Percentiles rank a stretch among this genome's conserved stretches.
phyloP scores from a whole-genome alignment of 1,140 invertebrate genomes.

The Xylocopa sonorina region DNA sequence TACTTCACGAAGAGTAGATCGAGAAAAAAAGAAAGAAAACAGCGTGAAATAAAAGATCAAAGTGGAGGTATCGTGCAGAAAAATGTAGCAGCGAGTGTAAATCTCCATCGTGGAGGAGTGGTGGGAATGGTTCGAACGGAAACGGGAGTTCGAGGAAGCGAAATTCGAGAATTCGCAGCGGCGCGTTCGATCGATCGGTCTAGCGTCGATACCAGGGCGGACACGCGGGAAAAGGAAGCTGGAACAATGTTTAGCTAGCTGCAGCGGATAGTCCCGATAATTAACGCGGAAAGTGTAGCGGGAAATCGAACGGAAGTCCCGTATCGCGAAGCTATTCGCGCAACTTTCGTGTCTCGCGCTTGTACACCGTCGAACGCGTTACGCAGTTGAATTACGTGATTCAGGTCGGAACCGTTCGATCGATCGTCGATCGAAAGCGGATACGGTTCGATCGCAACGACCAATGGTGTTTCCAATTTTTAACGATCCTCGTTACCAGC shows the following conservation, averaged over 20 bases:
- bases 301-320: neutral
- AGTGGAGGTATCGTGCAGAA: too few species aligned
- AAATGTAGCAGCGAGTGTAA: too few species aligned
- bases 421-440: slow-evolving; percentile 28
- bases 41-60: too few species aligned
- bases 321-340: neutral
- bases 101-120: too few species aligned
- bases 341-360: neutral
- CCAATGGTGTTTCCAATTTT: neutral
- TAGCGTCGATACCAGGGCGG: neutral
- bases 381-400: slow-evolving; percentile 20
- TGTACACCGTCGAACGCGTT: neutral
- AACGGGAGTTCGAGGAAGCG: too few species aligned
- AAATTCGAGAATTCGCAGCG: neutral
- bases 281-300: neutral
- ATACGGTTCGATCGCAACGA: slow-evolving; percentile 18
- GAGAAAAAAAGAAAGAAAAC: too few species aligned
- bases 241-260: neutral
- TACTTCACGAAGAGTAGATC: too few species aligned
- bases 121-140: too few species aligned
- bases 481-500: neutral
- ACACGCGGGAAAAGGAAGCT: neutral
- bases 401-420: slow-evolving; percentile 20
- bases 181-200: neutral
- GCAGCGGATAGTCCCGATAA: neutral